Evolutionary conservation across 2,113 vertebrate genomes (phyloP), one percentile per base, ranked within the genome.

Genomic region (Pollachius pollachius): DNA sequence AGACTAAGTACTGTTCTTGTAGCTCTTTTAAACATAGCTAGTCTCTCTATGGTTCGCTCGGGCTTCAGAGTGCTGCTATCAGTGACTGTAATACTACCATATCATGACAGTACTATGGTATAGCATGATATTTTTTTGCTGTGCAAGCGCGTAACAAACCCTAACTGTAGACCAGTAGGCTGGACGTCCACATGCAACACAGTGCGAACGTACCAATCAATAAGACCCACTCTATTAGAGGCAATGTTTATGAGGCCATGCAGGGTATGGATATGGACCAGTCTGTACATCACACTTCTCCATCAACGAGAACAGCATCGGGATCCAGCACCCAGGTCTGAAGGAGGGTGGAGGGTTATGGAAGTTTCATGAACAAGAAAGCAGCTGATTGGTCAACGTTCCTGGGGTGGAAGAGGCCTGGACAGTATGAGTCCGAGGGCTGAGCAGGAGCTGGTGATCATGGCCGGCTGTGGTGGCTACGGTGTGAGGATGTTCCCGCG

Each of bases 151-250:
- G 41, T 13, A 5, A 30, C 30, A 4, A 30, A 30, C 30, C 3
- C 30, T 30, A 5, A 30, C 30, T 30, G 30, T 30, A 30, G 5
- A 30, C 30, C 30, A 30, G 30, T 30, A 30, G 30, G 30, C 30
- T 30, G 30, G 30, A 5, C 4, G 23, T 80, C 52, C 61, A n/a
- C 65, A 27, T 60, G 71, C 70, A 78, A 80, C 80, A 67, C 81
- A 69, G 81, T 74, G 83, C 74, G 85, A 69, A 82, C 72, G 76
- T 74, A 77, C 21, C 30, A 4, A 4, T 30, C 30, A 84, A 88
- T 87, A 85, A 87, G 88, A 88, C 78, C 85, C 84, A 87, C 76
- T 87, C 87, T 89, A 85, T 89, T 87, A 87, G 89, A 89, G 84
- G 79, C 73, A 79, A 72, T 76, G 77, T 77, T 73, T 81, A 83